A percentile compares a stretch with the other conserved stretches of the same genome.
These are phyloP conservation scores for Silurus meridionalis DNA, from an alignment of 2,113 vertebrate species.

Conservation along the genomic window DNA sequence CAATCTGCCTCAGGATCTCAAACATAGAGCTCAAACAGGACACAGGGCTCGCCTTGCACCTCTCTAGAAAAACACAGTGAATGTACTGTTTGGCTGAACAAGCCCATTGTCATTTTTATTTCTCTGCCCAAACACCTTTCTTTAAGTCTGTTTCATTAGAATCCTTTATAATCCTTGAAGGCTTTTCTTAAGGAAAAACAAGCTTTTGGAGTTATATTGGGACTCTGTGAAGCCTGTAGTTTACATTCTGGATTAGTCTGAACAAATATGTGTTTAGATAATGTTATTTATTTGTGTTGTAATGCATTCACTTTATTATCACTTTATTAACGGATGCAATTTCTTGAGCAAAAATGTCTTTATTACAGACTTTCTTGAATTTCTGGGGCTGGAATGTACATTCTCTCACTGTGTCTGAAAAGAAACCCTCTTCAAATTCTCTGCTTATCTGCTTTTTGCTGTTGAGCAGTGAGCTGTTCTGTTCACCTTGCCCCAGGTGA, in stretches of 20 bases:
- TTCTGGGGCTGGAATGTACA: not conserved
- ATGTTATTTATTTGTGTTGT: not conserved
- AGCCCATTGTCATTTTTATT: constrained; percentile 33
- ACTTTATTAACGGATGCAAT: no score
- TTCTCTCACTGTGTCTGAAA: not conserved
- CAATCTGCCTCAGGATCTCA: constrained; percentile 48
- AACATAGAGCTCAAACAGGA: constrained; percentile 37
- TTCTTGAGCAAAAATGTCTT: not conserved
- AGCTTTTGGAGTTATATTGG: not conserved
- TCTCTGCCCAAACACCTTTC: not conserved
- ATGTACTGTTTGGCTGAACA: constrained; percentile 34
- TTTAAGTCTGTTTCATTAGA: not conserved
- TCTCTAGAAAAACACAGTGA: constrained; percentile 38
- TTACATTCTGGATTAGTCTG: not conserved
- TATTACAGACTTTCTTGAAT: not conserved
- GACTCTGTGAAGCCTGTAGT: not conserved
- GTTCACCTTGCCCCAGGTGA: constrained; percentile 29
- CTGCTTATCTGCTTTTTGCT: constrained; percentile 25
- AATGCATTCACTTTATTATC: not conserved
- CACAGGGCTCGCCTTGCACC: constrained; percentile 35
- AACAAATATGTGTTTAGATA: not conserved
- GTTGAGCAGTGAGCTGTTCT: constrained; percentile 35
- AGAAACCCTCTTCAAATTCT: constrained; percentile 16
- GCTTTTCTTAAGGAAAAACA: not conserved
- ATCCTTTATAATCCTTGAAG: not conserved